Percentiles rank a stretch among this genome's conserved stretches.
Evolutionary conservation across 2,888 invertebrate genomes (phyloP).

Genomic region (Leptothorax acervorum): DNA sequence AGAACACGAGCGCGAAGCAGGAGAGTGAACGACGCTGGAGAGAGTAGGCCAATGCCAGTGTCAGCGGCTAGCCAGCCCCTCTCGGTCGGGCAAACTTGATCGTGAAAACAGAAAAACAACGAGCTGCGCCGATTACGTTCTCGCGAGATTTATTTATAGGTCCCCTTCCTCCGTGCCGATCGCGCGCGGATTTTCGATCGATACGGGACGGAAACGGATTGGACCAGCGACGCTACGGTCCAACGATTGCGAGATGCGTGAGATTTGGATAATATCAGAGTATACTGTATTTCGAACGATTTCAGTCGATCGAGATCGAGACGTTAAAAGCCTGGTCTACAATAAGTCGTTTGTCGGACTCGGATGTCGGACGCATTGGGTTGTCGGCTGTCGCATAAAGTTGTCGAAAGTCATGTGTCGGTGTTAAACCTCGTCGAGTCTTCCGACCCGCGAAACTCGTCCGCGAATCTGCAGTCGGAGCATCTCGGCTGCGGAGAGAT

Average conservation of each 20-base stretch:
- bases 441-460: neutral
- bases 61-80: conserved; percentile 81
- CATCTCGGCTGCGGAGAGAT: neutral
- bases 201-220: neutral
- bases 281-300: neutral
- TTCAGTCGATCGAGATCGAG: neutral
- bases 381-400: too few species aligned
- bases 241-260: too few species aligned
- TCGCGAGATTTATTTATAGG: conserved; percentile 64
- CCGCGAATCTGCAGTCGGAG: neutral
- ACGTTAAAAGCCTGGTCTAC: too few species aligned
- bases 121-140: conserved; percentile 73
- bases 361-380: too few species aligned
- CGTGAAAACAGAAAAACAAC: conserved; percentile 82
- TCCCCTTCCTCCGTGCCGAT: neutral
- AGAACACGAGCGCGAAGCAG: conserved; percentile 77
- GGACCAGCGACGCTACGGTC: neutral
- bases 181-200: conserved; percentile 22
- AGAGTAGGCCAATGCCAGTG: conserved; percentile 85
- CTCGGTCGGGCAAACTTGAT: conserved; percentile 81
- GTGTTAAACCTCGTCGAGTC: neutral
- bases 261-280: neutral
- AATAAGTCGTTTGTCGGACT: too few species aligned
- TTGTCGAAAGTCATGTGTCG: too few species aligned
- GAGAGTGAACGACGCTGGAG: conserved; percentile 82